Conservation (phyloP, 2,113 vertebrate genomes). For the Menidia beryllina region DNA sequence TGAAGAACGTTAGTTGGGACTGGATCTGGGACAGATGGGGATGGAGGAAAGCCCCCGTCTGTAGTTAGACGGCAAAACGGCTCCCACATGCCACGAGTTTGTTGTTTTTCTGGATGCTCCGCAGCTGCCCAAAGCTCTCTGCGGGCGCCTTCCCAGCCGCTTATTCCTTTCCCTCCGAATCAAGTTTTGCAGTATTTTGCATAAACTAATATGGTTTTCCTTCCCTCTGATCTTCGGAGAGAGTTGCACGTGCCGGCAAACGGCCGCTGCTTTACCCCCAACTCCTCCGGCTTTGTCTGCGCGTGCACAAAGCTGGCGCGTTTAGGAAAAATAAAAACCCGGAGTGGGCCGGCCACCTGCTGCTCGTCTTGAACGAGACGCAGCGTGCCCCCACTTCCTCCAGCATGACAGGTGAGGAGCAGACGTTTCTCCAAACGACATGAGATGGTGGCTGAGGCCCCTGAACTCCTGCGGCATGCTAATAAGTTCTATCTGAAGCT, state of each 20-base stretch:
- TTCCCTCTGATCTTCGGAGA: background rate
- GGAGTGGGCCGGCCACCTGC: background rate
- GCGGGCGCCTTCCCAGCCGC: background rate
- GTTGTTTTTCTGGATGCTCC: background rate
- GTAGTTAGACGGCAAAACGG: no score
- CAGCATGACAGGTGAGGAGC: background rate
- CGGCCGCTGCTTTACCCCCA: background rate
- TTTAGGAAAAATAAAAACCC: background rate
- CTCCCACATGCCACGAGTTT: background rate
- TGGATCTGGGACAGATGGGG: no score
- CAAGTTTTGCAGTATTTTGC: background rate
- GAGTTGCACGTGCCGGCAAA: background rate
- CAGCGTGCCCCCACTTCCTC: background rate
- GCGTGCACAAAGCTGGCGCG: no score
- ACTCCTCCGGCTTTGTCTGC: background rate
- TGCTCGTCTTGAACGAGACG: background rate
- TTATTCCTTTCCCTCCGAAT: no score
- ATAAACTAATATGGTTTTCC: background rate
- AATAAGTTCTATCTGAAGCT: conserved; percentile 4
- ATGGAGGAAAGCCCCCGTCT: no score
- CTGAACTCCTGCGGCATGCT: background rate
- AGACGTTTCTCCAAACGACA: background rate
- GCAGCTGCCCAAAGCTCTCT: background rate
- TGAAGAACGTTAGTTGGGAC: no score
- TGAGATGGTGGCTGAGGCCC: background rate